Percentiles rank a stretch among this genome's conserved stretches.
Evolutionary conservation across 1,140 invertebrate genomes (phyloP).

Genomic region (Lutraria rhynchaena): DNA sequence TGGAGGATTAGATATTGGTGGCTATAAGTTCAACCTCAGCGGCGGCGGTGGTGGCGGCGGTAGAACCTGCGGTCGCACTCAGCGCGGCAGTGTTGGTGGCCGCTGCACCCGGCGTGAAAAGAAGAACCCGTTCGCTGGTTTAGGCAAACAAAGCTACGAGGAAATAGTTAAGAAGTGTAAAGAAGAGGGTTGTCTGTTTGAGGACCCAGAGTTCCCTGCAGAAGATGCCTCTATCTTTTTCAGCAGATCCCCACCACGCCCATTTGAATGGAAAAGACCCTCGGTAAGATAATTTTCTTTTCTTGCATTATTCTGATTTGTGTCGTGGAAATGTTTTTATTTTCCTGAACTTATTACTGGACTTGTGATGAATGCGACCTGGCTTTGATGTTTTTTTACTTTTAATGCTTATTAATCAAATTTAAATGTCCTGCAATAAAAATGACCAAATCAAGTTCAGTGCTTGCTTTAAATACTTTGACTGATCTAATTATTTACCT

Average conservation of each 20-base stretch:
- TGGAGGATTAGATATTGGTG: slow-evolving; percentile 56
- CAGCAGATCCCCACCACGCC: slow-evolving; percentile 67
- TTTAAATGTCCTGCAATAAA: no score
- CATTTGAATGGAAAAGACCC: slow-evolving; percentile 79
- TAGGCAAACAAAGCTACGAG: slow-evolving; percentile 75
- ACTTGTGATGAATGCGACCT: no score
- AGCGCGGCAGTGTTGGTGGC: slow-evolving; percentile 64
- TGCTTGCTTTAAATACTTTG: no score
- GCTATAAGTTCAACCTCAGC: slow-evolving; percentile 35
- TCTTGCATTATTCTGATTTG: no score
- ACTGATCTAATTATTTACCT: no score
- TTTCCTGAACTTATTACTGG: no score
- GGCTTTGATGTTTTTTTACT: no score
- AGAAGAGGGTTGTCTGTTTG: slow-evolving; percentile 76
- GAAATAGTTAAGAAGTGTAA: slow-evolving; percentile 74
- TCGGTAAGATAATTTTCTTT: slow-evolving; percentile 69
- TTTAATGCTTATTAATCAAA: no score
- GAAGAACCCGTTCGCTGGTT: slow-evolving; percentile 74
- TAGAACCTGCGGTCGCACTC: slow-evolving; percentile 48
- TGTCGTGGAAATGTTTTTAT: no score
- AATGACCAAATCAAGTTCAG: no score
- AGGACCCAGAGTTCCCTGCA: slow-evolving; percentile 80
- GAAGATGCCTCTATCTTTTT: slow-evolving; percentile 77
- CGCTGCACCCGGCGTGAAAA: slow-evolving; percentile 63
- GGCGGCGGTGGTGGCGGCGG: slow-evolving; percentile 57